Evolutionary conservation across 2,888 invertebrate genomes (phyloP), one percentile per base, ranked within the genome.

Genomic region (Torymus auratus): DNA sequence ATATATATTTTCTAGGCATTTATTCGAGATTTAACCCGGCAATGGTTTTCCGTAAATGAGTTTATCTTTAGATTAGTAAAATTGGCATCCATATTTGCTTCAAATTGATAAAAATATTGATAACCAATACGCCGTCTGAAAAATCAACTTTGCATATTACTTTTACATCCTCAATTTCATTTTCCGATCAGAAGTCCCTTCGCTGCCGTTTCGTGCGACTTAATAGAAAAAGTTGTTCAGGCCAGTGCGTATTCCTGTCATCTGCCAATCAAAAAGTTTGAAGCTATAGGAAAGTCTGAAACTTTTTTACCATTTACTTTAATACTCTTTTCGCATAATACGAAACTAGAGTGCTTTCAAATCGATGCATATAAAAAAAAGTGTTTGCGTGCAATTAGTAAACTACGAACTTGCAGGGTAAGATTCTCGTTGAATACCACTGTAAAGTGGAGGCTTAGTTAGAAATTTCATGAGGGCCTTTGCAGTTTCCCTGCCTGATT

Each of bases 151-250:
- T 71, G 52, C 50, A 56, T 64, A 77, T 76, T 76, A 56, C 12
- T 62, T 62, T 62, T 55, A 12, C 28, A 76, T 76, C 17, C 53
- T 64, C 61, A 15, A 70, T 20, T 69, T 76, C 10, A 77, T 77
- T 77, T 77, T 70, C 56, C 70, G 50, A 12, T 55, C 12, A 20
- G 13, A 64, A 55, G 15, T 17, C 10, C 10, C 15, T 61, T 17
- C 15, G 41, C 56, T 13, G 56, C 58, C 17, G 65, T 77, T 65
- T 77, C 58, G 58, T 58, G 13, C 65, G 1, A 53, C 2, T 65
- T 60, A 78, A 78, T 71, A 65, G 77, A 71, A 78, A 78, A 78
- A 65, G 77, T 71, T 78, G 15, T 28, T 28, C 28, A 28, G 5
- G 3, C 13, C 11, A 12, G 3, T 11, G 20, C 55, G 15, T n/a